Evolutionary conservation across 1,140 invertebrate species (phyloP), one percentile per base, ranked within the genome.

Genomic region (Schlechtendalia chinensis): DNA sequence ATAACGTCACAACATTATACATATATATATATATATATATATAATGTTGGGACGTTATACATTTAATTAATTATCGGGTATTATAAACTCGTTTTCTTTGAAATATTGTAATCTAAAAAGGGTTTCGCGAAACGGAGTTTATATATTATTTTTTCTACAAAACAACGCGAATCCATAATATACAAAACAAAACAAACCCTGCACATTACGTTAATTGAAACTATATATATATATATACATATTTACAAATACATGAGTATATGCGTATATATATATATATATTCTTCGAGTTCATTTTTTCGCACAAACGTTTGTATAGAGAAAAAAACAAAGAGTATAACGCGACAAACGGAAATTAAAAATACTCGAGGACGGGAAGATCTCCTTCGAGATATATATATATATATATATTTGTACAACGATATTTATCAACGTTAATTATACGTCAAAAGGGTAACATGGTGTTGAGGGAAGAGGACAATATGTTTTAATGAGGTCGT

Each of bases 271-370:
- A n/a, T n/a, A n/a, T n/a, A n/a, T n/a, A n/a, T n/a, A n/a, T n/a
- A 32, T 69, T 47, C 19, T 24, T 5, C 1, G 65, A 16, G 14
- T 16, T 22, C 22, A 19, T 39, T 69, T 69, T 0, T 58, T 47
- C 39, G 11, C 22, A n/a, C 32, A 5, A 19, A 65, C 11, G 16
- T 69, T 22, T 67, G n/a, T n/a, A n/a, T n/a, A n/a, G n/a, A n/a
- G n/a, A 27, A 54, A 54, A 54, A 5, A 22, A 58, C 8, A 22
- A 47, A 69, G 10, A 69, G 32, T 45, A 17, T 10, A 58, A n/a
- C 65, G 24, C 22, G 65, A 24, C 65, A 24, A 69, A 69, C 65
- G 65, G 65, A 69, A 69, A 69, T 69, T 69, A 69, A 69, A 69
- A 47, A 45, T 69, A 22, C n/a, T 12, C 22, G n/a, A n/a, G n/a